phyloP scores from a whole-genome alignment of 2,113 vertebrate species.

The Junco hyemalis region DNA sequence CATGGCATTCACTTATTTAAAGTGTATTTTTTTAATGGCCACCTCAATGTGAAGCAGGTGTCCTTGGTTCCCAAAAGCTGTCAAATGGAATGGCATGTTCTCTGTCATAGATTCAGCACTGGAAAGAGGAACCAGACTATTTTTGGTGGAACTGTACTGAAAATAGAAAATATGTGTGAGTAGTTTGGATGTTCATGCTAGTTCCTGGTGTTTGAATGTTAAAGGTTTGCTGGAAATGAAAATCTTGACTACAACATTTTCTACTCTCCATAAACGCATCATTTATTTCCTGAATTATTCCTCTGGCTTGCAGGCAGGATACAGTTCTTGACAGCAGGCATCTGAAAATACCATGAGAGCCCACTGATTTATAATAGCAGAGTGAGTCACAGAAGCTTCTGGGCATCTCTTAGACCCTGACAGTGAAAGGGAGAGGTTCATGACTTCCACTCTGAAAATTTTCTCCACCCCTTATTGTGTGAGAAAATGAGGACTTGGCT shows the following conservation, averaged over 20 bases:
- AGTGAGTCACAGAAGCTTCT: not conserved
- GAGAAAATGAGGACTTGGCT: not conserved
- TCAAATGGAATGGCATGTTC: not conserved
- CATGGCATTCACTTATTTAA: not conserved
- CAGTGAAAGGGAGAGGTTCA: not conserved
- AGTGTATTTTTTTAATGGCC: not conserved
- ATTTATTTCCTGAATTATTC: constrained; percentile 33
- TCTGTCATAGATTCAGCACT: not conserved
- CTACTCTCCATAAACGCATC: not conserved
- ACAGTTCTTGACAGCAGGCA: not conserved
- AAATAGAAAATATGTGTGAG: not conserved
- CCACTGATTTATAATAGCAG: not conserved
- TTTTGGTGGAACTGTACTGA: not conserved
- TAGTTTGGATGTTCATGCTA: not conserved
- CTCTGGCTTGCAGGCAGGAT: constrained; percentile 17
- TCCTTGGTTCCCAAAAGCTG: not conserved
- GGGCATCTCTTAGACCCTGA: not conserved
- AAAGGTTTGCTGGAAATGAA: constrained; percentile 17
- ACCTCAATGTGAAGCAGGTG: not conserved
- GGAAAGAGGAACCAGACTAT: not conserved
- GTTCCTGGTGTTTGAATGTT: not conserved
- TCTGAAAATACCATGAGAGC: not conserved
- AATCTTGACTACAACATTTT: not conserved
- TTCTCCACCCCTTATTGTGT: not conserved
- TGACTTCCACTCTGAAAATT: not conserved